These are phyloP conservation scores for Macrotis lagotis DNA, from an alignment of 2,113 vertebrate species.

Conservation along the genomic window DNA sequence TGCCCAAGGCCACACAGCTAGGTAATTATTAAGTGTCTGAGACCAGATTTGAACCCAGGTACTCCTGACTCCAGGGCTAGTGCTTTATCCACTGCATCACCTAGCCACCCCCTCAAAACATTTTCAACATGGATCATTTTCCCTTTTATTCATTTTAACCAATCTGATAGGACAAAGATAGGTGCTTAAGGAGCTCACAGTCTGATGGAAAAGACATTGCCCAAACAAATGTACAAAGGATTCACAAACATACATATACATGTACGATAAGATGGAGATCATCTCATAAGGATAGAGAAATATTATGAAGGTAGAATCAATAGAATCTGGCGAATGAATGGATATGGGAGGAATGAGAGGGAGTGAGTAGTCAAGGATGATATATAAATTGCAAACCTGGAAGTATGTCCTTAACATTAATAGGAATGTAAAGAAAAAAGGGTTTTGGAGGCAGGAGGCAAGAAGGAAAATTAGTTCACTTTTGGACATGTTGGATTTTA, in stretches of 20 bases:
- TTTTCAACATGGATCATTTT: no score
- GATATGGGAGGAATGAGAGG: not conserved
- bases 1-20: no score
- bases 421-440: not conserved
- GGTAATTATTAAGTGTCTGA: no score
- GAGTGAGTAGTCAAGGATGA: not conserved
- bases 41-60: no score
- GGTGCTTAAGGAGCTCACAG: not conserved
- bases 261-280: not conserved
- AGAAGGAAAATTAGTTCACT: not conserved
- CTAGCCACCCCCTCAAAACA: no score
- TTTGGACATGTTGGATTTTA: not conserved
- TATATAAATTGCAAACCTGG: not conserved
- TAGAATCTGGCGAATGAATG: not conserved
- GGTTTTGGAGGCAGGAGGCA: not conserved
- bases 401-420: not conserved
- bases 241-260: not conserved
- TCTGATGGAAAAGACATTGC: not conserved
- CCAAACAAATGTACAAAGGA: not conserved
- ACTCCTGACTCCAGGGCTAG: no score
- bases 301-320: not conserved
- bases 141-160: no score
- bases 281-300: not conserved
- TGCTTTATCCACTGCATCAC: no score
- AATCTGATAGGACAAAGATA: no score